phyloP scores from a whole-genome alignment of 2,797 vertebrate species.

The Brotula barbata region DNA sequence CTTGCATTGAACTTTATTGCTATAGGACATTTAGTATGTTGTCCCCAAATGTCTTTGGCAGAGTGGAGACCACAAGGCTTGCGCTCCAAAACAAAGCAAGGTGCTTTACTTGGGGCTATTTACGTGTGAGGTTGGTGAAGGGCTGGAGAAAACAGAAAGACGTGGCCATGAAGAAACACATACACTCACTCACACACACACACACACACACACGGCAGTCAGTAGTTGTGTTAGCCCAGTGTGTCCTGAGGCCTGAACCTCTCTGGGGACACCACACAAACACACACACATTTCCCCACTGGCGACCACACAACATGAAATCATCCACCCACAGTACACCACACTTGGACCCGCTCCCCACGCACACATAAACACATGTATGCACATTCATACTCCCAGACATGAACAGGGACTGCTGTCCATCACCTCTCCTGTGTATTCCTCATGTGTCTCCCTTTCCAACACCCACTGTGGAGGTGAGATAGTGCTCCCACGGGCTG shows the following conservation, averaged over 20 bases:
- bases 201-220: background rate
- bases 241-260: background rate
- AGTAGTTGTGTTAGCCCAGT: background rate
- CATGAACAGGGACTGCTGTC: slow-evolving; percentile 5
- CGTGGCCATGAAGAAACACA: background rate
- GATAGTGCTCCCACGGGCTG: slow-evolving; percentile 25
- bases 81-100: background rate
- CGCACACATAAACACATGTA: background rate
- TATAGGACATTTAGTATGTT: background rate
- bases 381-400: background rate
- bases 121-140: background rate
- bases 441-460: background rate
- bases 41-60: background rate
- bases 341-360: too few species aligned
- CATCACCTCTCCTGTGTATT: slow-evolving; percentile 12
- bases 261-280: background rate
- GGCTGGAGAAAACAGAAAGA: background rate
- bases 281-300: background rate
- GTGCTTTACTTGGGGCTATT: background rate
- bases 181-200: slow-evolving; percentile 1
- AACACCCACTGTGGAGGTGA: slow-evolving; percentile 16
- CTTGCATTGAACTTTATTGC: background rate
- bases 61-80: background rate
- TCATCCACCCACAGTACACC: too few species aligned
- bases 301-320: background rate